Base-by-base conservation (phyloP, 37 sponge, comb jelly and placozoan genomes). In the Mnemiopsis leidyi region DNA sequence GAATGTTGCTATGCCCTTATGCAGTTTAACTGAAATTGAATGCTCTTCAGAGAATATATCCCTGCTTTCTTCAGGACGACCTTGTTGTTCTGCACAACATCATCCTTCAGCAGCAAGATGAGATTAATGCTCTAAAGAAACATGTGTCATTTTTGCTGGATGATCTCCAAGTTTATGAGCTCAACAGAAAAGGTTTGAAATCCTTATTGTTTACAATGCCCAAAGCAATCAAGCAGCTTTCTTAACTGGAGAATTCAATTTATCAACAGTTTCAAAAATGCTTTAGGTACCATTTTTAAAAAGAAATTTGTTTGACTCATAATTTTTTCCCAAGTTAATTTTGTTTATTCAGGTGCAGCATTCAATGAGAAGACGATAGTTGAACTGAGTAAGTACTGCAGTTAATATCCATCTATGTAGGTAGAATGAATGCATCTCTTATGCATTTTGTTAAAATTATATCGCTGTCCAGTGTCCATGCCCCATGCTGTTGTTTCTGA, bases 331-430 rank as follows among this genome's bases (percentile, higher is more conserved):
- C 7, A n/a, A 7, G 5, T 21, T 73, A 7, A 7, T 73, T 25
- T 25, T 25, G 24, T 29, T 3, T 32, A 33, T 79, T 79, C 82
- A 79, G 82, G 82, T 18, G 37, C 35, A 32, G 82, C 37, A 23
- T 29, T 33, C 3, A 36, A 79, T 31, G 82, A 79, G 21, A 79
- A 79, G 29, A 2, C 21, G 21, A 31, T 79, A 36, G 21, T 33
- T 32, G 82, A 79, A 79, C 82, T 79, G 3, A 28, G 82, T 79
- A 79, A 79, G 82, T 79, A n/a, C n/a, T n/a, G n/a, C n/a, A n/a
- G n/a, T n/a, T n/a, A n/a, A n/a, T n/a, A n/a, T n/a, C n/a, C n/a
- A n/a, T n/a, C n/a, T n/a, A n/a, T n/a, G n/a, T n/a, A n/a, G n/a
- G n/a, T n/a, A n/a, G n/a, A n/a, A n/a, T n/a, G n/a, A n/a, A n/a